Percentiles rank a stretch among this genome's conserved stretches.
phyloP scores from a whole-genome alignment of 1,140 invertebrate genomes.

The Caerostris extrusa region DNA sequence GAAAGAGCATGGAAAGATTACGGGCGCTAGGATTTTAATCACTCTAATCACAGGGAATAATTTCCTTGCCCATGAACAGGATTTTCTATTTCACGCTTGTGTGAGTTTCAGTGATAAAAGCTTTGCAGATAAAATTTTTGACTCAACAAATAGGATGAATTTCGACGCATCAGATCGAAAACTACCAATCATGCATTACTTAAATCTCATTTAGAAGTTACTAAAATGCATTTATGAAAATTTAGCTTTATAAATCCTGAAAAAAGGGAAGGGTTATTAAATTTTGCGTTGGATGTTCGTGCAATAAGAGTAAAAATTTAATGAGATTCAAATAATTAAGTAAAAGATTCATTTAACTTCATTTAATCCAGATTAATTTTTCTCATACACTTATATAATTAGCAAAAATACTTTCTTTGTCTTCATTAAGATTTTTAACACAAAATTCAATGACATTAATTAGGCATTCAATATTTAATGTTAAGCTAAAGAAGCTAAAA shows the following conservation, averaged over 20 bases:
- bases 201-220: constrained; percentile 1
- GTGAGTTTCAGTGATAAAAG: constrained; percentile 33
- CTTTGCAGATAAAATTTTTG: constrained; percentile 23
- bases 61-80: constrained; percentile 51
- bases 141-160: background rate
- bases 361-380: too few relatives aligned
- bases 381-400: too few relatives aligned
- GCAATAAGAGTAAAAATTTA: too few relatives aligned
- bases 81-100: constrained; percentile 64
- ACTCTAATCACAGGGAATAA: constrained; percentile 58
- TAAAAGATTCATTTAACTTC: too few relatives aligned
- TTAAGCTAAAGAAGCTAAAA: too few relatives aligned
- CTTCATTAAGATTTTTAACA: too few relatives aligned
- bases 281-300: background rate
- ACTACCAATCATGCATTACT: background rate
- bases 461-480: too few relatives aligned
- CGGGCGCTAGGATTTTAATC: constrained; percentile 46
- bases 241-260: background rate
- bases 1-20: constrained; percentile 62
- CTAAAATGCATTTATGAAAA: background rate
- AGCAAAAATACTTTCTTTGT: too few relatives aligned
- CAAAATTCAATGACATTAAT: too few relatives aligned
- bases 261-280: background rate
- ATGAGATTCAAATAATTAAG: too few relatives aligned
- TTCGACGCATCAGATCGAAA: background rate